Evolutionary conservation across 2,113 vertebrate genomes (phyloP), one percentile per base, ranked within the genome.

Genomic region (Solenodon paradoxus): DNA sequence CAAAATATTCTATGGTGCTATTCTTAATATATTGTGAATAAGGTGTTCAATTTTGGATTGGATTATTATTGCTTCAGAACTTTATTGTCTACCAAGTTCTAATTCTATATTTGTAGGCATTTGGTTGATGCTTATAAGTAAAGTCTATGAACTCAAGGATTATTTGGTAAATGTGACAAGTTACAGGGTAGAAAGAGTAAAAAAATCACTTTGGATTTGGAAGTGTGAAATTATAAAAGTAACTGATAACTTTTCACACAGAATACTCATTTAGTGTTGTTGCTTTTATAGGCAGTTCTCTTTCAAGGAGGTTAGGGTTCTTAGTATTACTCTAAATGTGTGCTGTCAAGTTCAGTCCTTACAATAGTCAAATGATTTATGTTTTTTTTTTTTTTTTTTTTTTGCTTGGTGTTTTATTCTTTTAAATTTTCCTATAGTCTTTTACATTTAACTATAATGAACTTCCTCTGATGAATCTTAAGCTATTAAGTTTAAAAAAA

Each of bases 341-440:
- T 77, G 28, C 49, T 53, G 6, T 61, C 24, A 19, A 12, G 13
- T 10, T 55, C 22, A 22, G 42, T 42, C 35, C 63, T 59, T 45
- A 38, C 19, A 75, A n/a, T 59, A 87, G 7, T 92, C 6, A 15
- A 49, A 40, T 51, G n/a, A 86, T 89, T 71, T 94, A 16, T 28
- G n/a, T n/a, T n/a, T n/a, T n/a, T n/a, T n/a, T n/a, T 75, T 92
- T 87, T 90, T 74, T 51, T 32, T 75, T 92, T 87, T 90, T 74
- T 51, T 32, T 83, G 69, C 20, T 84, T 24, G 2, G 13, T 81
- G 49, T 72, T 94, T 90, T n/a, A 8, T 51, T 85, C 15, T 87
- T 84, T 87, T 12, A 74, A 89, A 74, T 74, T 75, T 92, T 75
- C 94, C 45, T 86, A 9, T 84, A 75, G 66, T 55, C 83, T 82